Percentiles rank a stretch among this genome's conserved stretches.
phyloP scores from a whole-genome alignment of 2,113 vertebrate genomes.

The Synchiropus splendidus region DNA sequence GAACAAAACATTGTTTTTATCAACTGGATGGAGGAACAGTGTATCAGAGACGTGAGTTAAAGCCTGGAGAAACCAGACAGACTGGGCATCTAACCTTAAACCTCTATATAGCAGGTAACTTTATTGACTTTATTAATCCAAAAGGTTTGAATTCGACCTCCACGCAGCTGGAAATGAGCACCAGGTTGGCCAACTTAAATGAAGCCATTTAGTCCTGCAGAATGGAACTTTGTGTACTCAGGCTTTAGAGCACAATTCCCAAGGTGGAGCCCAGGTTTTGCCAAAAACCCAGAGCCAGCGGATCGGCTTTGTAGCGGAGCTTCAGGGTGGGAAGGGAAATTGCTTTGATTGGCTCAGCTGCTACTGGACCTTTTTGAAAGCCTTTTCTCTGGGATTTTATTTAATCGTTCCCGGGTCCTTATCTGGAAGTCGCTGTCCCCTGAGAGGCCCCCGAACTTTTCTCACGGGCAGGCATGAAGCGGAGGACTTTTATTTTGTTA shows the following conservation, averaged over 20 bases:
- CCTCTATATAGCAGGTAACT: too few relatives aligned
- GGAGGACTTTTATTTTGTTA: too few relatives aligned
- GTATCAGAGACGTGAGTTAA: too few relatives aligned
- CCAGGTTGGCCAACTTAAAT: conserved; percentile 42
- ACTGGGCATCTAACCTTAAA: too few relatives aligned
- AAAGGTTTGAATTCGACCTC: too few relatives aligned
- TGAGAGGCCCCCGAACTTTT: conserved; percentile 50
- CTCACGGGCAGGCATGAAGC: conserved; percentile 52
- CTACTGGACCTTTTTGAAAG: conserved; percentile 64
- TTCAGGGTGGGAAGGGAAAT: conserved; percentile 59
- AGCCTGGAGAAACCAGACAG: too few relatives aligned
- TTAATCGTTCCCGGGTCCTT: conserved; percentile 63
- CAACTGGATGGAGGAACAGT: too few relatives aligned
- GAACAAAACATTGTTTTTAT: too few relatives aligned
- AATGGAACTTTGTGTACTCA: conserved; percentile 64
- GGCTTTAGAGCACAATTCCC: conserved; percentile 59
- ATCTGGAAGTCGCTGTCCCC: conserved; percentile 57
- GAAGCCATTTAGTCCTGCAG: conserved; percentile 57
- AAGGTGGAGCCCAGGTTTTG: conserved; percentile 40
- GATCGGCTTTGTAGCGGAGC: conserved; percentile 57
- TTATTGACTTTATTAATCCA: too few relatives aligned
- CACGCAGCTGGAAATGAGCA: too few relatives aligned
- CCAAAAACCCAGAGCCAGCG: conserved; percentile 49
- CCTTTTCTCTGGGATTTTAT: conserved; percentile 62
- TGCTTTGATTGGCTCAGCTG: conserved; percentile 69